These are phyloP conservation scores for Drosophila lacicola DNA, from an alignment of 2,888 invertebrate species.

Conservation along the genomic window DNA sequence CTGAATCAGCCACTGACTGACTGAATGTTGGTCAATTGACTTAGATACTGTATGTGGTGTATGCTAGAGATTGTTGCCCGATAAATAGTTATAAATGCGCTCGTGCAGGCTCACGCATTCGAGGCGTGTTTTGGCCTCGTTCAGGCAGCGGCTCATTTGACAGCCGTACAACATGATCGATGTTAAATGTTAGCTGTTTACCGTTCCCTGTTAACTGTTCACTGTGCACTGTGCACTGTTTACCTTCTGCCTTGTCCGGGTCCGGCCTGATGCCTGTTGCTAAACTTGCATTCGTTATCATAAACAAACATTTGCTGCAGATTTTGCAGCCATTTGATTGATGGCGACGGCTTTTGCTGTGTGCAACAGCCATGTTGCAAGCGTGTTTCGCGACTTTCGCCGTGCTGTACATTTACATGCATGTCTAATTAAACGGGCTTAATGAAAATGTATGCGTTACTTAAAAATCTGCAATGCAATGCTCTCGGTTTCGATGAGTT, in stretches of 20 bases:
- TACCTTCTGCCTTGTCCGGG: slow-evolving; percentile 1
- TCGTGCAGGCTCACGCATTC: slow-evolving; percentile 45
- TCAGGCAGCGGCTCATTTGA: slow-evolving; percentile 67
- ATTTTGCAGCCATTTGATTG: slow-evolving; percentile 50
- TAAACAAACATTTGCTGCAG: slow-evolving; percentile 52
- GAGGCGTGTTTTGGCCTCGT: slow-evolving; percentile 42
- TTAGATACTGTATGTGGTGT: slow-evolving; percentile 22
- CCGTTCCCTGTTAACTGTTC: slow-evolving; percentile 30
- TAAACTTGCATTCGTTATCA: slow-evolving; percentile 75
- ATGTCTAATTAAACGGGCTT: slow-evolving; percentile 15
- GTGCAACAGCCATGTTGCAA: slow-evolving; percentile 6
- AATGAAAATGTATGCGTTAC: not conserved
- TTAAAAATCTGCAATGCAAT: too few species aligned
- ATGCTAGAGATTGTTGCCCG: slow-evolving; percentile 30
- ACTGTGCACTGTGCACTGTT: slow-evolving; percentile 31
- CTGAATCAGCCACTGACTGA: slow-evolving; percentile 9
- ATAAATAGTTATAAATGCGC: slow-evolving; percentile 42
- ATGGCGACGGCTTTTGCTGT: slow-evolving; percentile 24
- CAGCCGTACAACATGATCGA: slow-evolving; percentile 74
- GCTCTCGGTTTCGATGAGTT: too few species aligned
- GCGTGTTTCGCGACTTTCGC: slow-evolving; percentile 10
- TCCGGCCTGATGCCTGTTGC: slow-evolving; percentile 17
- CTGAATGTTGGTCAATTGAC: slow-evolving; percentile 41
- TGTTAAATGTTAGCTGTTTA: slow-evolving; percentile 51
- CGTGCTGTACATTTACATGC: not conserved